Base-by-base conservation (phyloP, 2,888 invertebrate species). In the Campoplex nolae region DNA sequence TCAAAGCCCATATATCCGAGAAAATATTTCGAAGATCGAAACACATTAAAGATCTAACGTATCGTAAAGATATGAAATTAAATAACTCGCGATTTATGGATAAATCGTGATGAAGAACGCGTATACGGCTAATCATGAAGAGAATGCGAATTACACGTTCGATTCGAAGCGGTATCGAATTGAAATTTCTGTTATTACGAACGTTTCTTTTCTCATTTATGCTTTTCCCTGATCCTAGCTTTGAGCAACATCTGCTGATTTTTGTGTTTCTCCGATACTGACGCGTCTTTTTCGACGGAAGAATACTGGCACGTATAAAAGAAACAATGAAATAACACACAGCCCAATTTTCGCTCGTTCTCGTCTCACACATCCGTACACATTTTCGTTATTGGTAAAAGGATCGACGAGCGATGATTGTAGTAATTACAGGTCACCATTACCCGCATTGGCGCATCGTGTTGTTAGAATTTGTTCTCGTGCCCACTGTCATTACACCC, bases 401-500 rank as follows among this genome's bases (percentile, higher is more conserved):
- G 38, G 38, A 74, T 92, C 92, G 91, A 89, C 78, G 85, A 83
- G 90, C 87, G 92, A 92, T 92, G 94, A 94, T 94, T 93, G 91
- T 91, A 92, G 93, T 94, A 90, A 93, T 94, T 93, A 94, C 84
- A 84, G 89, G 82, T 82, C 84, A 23, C 23, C 23, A 23, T 23
- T 23, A 23, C 23, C 23, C 23, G 23, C 23, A 84, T 86, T 86
- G 79, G 86, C 82, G 79, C 79, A 78, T 68, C 71, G 51, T 75
- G 84, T 80, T 78, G 75, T 86, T 87, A 81, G 80, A 84, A 84
- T 86, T 86, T 86, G 67, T 86, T 86, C 83, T 74, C 67, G 84
- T 54, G 73, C 84, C 81, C 77, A 81, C 77, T 74, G 81, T 84
- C 76, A 84, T 86, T 86, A 84, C 76, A 65, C 73, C 68, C 80